A percentile compares a stretch with the other conserved stretches of the same genome.
These are phyloP conservation scores for Alentia gelatinosa DNA, from an alignment of 2,888 invertebrate genomes.

Conservation along the genomic window DNA sequence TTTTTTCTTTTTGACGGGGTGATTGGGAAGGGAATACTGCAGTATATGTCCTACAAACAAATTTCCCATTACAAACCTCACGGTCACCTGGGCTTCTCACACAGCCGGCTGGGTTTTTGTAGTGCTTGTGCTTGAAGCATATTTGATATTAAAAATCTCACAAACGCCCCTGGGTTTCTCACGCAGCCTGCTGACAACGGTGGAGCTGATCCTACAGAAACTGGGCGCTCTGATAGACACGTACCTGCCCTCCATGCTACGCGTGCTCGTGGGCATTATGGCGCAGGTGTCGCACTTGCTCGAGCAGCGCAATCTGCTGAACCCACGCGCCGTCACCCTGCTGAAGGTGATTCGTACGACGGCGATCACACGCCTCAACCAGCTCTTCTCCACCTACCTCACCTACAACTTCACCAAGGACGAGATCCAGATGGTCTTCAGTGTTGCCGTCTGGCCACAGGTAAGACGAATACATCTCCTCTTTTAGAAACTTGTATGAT, in stretches of 20 bases:
- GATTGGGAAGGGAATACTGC: no score
- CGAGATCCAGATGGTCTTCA: slow-evolving; percentile 89
- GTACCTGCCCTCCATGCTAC: slow-evolving; percentile 86
- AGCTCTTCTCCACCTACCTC: slow-evolving; percentile 88
- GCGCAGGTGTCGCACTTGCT: slow-evolving; percentile 85
- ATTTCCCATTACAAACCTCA: no score
- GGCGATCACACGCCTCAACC: slow-evolving; percentile 71
- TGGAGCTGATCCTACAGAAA: slow-evolving; percentile 77
- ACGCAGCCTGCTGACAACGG: slow-evolving; percentile 85
- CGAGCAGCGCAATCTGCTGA: slow-evolving; percentile 75
- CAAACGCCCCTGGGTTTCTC: no score
- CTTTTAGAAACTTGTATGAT: no score
- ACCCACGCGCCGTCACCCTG: slow-evolving; percentile 70
- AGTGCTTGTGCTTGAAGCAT: no score
- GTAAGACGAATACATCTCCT: slow-evolving; percentile 81
- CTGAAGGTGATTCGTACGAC: slow-evolving; percentile 76
- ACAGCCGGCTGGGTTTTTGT: no score
- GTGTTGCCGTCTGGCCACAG: slow-evolving; percentile 90
- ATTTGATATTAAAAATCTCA: no score
- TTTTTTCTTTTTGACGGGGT: no score
- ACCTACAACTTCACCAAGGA: slow-evolving; percentile 87
- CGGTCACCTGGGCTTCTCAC: no score
- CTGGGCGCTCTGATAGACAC: slow-evolving; percentile 87
- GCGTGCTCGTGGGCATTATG: slow-evolving; percentile 86
- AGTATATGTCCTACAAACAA: no score